Base-by-base conservation (phyloP, 2,888 invertebrate genomes). In the Acanthococcus lagerstroemiae region DNA sequence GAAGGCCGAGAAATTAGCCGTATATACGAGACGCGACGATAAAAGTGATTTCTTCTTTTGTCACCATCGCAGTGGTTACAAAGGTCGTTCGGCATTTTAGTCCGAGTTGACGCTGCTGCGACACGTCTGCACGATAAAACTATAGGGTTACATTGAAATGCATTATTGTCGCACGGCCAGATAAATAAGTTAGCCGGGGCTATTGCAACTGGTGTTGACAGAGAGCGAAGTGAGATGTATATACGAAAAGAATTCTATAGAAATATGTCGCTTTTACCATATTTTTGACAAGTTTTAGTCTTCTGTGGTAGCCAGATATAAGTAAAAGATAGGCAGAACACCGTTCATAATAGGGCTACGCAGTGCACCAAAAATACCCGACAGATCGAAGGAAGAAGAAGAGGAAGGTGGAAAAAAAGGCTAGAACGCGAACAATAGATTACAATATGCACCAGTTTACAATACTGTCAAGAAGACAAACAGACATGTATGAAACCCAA, bases 381-480 rank as follows among this genome's bases (percentile, higher is more conserved):
- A 19, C 9, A 50, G 19, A 24, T 24, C 15, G 24, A 24, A 24
- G 25, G 24, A 24, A 15, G 54, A 7, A 54, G 54, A 19, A 22
- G 54, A 25, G 24, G 24, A 24, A 54, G 24, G 24, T 22, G 3
- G n/a, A 46, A 57, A 44, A 44, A 57, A 37, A 58, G 58, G 58
- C 21, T 58, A 44, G 19, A 27, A 27, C 46, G 22, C 25, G 25
- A 17, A 58, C 58, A 46, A 58, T 58, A 58, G 58, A 44, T 44
- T 25, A 58, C 58, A 58, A 58, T 58, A 45, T 45, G 24, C 25
- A 25, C 58, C 45, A 58, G 58, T 45, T 58, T 58, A 58, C 58
- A 58, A 58, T 58, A 58, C 58, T 58, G 58, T 58, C 58, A 58
- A 58, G 37, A 58, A 58, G 58, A 58, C 58, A 58, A 58, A 58